Percentiles rank a stretch among this genome's conserved stretches.
These are phyloP conservation scores for Chlamydotis undulata DNA, from an alignment of 2,113 vertebrate species.

Conservation along the genomic window DNA sequence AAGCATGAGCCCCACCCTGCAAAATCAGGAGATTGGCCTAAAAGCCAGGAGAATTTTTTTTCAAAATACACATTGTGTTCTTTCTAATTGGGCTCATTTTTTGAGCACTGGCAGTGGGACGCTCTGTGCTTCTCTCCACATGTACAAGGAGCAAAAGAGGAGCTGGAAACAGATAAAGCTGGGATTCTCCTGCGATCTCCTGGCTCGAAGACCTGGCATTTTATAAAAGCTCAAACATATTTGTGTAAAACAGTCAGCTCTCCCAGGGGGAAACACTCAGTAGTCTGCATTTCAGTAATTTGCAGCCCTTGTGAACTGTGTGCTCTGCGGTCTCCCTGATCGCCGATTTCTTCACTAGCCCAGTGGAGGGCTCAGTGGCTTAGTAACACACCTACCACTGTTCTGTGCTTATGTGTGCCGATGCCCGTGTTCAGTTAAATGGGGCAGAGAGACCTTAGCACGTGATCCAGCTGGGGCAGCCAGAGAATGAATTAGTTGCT, in stretches of 20 bases:
- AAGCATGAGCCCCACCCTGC: neutral
- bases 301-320: neutral
- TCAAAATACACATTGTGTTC: neutral
- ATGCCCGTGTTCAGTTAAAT: neutral
- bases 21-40: neutral
- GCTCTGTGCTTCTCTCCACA: neutral
- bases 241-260: slow-evolving; percentile 3
- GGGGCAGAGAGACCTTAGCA: slow-evolving; percentile 33
- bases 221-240: slow-evolving; percentile 16
- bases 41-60: neutral
- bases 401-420: neutral
- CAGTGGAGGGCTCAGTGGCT: neutral
- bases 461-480: neutral
- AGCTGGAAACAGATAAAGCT: slow-evolving; percentile 30
- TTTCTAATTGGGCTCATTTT: neutral
- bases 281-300: neutral
- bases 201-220: slow-evolving; percentile 17
- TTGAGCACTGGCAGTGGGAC: neutral
- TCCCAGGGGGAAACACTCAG: neutral
- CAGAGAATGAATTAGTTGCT: slow-evolving; percentile 1
- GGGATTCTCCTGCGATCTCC: slow-evolving; percentile 13
- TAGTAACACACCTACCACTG: neutral
- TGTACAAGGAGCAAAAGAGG: neutral
- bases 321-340: neutral
- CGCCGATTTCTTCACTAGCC: neutral